Base-by-base conservation (phyloP, 37 sponge, comb jelly and placozoan species). In the Theonella swinhoei region DNA sequence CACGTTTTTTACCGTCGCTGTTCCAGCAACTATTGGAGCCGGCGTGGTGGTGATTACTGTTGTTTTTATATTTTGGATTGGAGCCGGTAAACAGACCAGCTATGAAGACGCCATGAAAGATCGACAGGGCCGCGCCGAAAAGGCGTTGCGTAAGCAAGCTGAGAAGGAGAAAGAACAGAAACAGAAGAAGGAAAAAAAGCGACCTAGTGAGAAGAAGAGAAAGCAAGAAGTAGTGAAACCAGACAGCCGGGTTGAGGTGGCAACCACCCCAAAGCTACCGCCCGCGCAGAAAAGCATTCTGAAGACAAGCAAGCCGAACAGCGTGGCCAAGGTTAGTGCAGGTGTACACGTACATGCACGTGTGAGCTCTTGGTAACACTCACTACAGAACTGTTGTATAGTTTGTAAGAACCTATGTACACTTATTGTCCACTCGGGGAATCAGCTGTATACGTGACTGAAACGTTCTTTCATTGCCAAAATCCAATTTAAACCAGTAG, bases 101-200 rank as follows among this genome's bases (percentile, higher is more conserved):
- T 86, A 66, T 38, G 87, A 86, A 40, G 87, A 86, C 40, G 87
- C 87, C 31, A 86, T 72, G 73, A 79, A 79, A 31, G 43, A 25
- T 11, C 67, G 63, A 61, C 30, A 62, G 24, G 58, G 43, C 62
- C 64, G 73, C 30, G 87, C 73, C 1, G 80, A 86, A 26, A 35
- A 67, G 64, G 75, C 42, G 26, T 66, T 83, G 33, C 60, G 62
- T 30, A 54, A 32, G 35, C 41, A 23, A 9, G 47, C 68, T 8
- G 63, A 68, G 76, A 83, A 65, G 43, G 66, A n/a, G 30, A 65
- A 62, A 33, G 39, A 29, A 28, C 36, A n/a, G 26, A 54, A 28
- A 9, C 75, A 36, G 30, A 65, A 66, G 32, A 75, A 42, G 54
- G 31, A 28, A 33, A 83, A 83, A 54, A 68, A 66, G 64, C 25